These are phyloP conservation scores for Rhinolophus ferrumequinum DNA, from an alignment of 2,113 vertebrate genomes.

Conservation along the genomic window DNA sequence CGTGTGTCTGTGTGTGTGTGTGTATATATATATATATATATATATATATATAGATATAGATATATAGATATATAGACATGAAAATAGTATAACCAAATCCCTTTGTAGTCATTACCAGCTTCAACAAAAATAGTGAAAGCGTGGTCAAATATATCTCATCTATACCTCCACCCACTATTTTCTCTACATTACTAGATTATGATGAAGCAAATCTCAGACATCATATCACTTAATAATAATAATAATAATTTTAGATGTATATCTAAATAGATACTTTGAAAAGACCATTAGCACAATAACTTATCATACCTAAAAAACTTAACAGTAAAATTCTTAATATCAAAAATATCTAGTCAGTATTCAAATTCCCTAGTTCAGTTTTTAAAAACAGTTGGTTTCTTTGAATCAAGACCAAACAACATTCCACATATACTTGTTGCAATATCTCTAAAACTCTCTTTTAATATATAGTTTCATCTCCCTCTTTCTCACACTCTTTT, in stretches of 20 bases:
- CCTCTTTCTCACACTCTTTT: not conserved
- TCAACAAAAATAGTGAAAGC: not conserved
- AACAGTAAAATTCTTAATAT: not conserved
- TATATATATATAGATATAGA: no score
- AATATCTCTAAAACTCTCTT: not conserved
- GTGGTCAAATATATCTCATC: not conserved
- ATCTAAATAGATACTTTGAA: not conserved
- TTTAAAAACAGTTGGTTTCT: not conserved
- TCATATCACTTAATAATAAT: not conserved
- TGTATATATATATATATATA: no score
- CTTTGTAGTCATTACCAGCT: not conserved
- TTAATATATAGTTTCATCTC: not conserved
- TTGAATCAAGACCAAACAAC: not conserved
- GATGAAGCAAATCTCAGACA: not conserved
- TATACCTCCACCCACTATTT: not conserved
- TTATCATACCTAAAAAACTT: not conserved
- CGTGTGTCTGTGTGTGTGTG: no score
- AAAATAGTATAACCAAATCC: not conserved
- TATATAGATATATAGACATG: no score
- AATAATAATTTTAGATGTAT: not conserved
- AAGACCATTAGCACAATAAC: not conserved
- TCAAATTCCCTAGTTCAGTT: not conserved
- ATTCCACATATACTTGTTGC: not conserved
- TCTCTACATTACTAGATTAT: not conserved
- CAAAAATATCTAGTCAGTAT: conserved; percentile 15